Evolutionary conservation across 30 jellyfish, hydroid and myxozoan species (phyloP).

Genomic region (Phacellophora camtschatica): DNA sequence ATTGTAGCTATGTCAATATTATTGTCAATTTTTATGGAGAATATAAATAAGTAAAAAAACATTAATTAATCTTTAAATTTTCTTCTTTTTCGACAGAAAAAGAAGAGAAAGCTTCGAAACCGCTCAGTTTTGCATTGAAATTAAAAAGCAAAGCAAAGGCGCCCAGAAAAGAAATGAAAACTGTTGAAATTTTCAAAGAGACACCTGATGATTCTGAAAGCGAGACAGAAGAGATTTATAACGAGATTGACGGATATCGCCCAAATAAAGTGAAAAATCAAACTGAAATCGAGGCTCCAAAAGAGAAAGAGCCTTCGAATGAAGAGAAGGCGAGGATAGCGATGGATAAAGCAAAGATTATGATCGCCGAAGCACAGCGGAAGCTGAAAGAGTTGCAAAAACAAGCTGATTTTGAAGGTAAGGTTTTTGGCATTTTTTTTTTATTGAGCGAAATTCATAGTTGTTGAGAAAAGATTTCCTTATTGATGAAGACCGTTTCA

Average conservation of each 20-base stretch:
- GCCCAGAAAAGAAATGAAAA: neutral
- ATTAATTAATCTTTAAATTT: too few relatives aligned
- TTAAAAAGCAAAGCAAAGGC: slow-evolving; percentile 5
- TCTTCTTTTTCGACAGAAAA: too few relatives aligned
- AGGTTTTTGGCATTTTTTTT: too few relatives aligned
- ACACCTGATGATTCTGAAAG: slow-evolving; percentile 19
- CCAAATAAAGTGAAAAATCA: slow-evolving; percentile 16
- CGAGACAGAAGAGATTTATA: neutral
- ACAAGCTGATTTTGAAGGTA: neutral
- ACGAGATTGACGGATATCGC: slow-evolving; percentile 54
- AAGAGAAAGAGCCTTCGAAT: neutral
- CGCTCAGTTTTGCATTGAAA: slow-evolving; percentile 52
- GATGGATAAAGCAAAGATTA: slow-evolving; percentile 53
- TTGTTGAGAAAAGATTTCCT: too few relatives aligned
- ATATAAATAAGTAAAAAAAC: too few relatives aligned
- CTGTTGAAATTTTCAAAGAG: slow-evolving; percentile 6
- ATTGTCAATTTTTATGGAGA: too few relatives aligned
- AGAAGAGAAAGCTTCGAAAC: slow-evolving; percentile 42
- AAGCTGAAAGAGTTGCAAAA: slow-evolving; percentile 9
- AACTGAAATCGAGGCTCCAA: neutral
- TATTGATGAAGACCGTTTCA: too few relatives aligned
- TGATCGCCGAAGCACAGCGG: slow-evolving; percentile 47
- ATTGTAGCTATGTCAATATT: too few relatives aligned
- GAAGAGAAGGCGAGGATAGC: slow-evolving; percentile 47
- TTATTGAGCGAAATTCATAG: too few relatives aligned